A percentile compares a stretch with the other conserved stretches of the same genome.
These are phyloP conservation scores for Malacosoma neustria DNA, from an alignment of 2,888 invertebrate species.

Conservation along the genomic window DNA sequence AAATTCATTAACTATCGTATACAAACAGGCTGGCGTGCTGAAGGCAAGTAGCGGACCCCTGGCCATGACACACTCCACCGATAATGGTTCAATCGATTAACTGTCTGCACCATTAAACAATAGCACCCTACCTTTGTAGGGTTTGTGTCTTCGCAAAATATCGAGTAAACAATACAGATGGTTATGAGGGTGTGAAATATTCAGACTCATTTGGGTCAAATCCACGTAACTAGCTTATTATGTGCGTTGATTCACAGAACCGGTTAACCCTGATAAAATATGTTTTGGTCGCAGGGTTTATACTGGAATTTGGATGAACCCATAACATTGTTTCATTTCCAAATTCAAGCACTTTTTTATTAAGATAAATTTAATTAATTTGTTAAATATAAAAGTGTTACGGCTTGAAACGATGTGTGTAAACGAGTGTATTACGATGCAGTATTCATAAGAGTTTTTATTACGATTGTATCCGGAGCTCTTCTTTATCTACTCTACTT, in stretches of 20 bases:
- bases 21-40: not conserved
- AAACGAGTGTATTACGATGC: too few relatives aligned
- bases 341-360: too few relatives aligned
- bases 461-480: too few relatives aligned
- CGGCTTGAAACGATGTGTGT: too few relatives aligned
- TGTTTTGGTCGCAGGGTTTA: too few relatives aligned
- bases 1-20: too few relatives aligned
- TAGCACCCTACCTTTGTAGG: not conserved
- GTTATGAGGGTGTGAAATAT: not conserved
- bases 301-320: too few relatives aligned
- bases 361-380: too few relatives aligned
- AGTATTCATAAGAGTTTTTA: too few relatives aligned
- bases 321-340: too few relatives aligned
- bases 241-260: not conserved
- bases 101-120: conserved; percentile 14
- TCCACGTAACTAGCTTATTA: not conserved
- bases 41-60: not conserved
- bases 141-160: not conserved
- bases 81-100: conserved; percentile 35
- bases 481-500: too few relatives aligned
- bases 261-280: not conserved
- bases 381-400: too few relatives aligned
- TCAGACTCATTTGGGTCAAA: not conserved
- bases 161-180: not conserved
- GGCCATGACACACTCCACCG: conserved; percentile 28